Conservation (phyloP, 2,113 vertebrate species). For the Oxygymnocypris stewartii region DNA sequence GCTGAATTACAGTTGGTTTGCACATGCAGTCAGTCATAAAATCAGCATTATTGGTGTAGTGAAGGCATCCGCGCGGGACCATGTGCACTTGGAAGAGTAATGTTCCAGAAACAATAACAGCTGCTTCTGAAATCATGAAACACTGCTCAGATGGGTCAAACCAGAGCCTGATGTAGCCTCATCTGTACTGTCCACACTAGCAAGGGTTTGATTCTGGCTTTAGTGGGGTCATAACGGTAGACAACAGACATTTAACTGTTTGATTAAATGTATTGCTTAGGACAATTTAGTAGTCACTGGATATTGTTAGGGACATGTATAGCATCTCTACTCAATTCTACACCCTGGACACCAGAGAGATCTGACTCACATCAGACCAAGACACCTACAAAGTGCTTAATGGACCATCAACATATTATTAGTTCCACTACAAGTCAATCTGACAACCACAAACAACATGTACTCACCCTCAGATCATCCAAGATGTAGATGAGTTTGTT, state of each 20-base stretch:
- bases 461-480: too few species aligned
- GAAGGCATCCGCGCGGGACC: constrained; percentile 20
- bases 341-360: background rate
- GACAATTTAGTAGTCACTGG: too few species aligned
- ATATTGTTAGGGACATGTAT: too few species aligned
- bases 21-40: background rate
- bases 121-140: constrained; percentile 24
- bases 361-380: background rate
- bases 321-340: too few species aligned
- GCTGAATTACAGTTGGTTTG: background rate
- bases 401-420: background rate
- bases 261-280: too few species aligned
- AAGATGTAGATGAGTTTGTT: too few species aligned
- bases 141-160: background rate
- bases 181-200: background rate
- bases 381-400: background rate
- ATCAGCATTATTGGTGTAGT: background rate
- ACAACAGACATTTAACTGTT: too few species aligned
- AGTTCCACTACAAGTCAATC: background rate
- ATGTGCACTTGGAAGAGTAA: constrained; percentile 19
- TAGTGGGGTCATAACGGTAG: too few species aligned
- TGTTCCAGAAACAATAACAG: constrained; percentile 47
- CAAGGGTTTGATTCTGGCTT: too few species aligned
- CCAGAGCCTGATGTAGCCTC: background rate
- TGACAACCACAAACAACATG: background rate